Evolutionary conservation across 2,888 invertebrate genomes (phyloP).

Genomic region (Meghimatium bilineatum): DNA sequence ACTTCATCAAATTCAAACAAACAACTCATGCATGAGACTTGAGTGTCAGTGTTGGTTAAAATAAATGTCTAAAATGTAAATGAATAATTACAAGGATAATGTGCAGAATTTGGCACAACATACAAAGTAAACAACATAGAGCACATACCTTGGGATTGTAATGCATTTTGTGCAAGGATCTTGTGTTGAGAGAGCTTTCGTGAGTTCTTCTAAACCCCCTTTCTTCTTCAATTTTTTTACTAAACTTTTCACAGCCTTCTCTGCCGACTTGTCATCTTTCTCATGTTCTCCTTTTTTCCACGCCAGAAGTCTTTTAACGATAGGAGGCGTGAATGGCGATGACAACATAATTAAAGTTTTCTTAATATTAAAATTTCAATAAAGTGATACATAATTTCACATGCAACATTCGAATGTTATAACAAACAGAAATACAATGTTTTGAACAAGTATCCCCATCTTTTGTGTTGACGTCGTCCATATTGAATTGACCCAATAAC

Average conservation of each 20-base stretch:
- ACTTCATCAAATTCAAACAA: no score
- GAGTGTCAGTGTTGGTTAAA: no score
- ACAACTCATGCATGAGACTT: no score
- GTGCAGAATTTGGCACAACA: background rate
- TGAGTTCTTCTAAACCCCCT: constrained; percentile 86
- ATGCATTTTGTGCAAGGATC: constrained; percentile 96
- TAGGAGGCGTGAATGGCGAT: constrained; percentile 89
- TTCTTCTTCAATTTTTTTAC: constrained; percentile 97
- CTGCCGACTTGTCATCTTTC: constrained; percentile 92
- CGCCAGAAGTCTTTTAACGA: constrained; percentile 95
- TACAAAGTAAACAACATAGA: background rate
- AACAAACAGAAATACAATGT: constrained; percentile 13
- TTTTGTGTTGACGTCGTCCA: constrained; percentile 31
- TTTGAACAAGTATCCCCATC: background rate
- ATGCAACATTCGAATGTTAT: background rate
- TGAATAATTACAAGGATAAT: background rate
- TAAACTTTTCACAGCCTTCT: constrained; percentile 97
- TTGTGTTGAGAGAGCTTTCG: constrained; percentile 94
- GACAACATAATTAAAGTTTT: constrained; percentile 12
- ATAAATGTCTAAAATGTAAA: background rate
- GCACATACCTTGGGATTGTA: constrained; percentile 84
- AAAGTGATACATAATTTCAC: background rate
- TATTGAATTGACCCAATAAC: constrained; percentile 23
- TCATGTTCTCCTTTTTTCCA: constrained; percentile 89
- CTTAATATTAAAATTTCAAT: background rate